Conservation (phyloP, 1,140 invertebrate genomes). For the Cryptotermes secundus region DNA sequence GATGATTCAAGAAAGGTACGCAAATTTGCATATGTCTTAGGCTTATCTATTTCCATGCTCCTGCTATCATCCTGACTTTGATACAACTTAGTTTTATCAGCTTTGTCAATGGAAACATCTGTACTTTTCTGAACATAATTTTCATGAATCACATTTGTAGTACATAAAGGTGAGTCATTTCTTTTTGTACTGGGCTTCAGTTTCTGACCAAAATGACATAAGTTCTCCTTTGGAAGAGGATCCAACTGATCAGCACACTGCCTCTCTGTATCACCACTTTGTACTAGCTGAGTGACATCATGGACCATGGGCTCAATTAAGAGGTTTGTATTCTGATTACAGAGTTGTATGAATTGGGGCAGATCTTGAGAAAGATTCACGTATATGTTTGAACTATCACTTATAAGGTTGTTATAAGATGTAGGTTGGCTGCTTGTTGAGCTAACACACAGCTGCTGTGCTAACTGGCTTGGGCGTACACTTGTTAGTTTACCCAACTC, state of each 20-base stretch:
- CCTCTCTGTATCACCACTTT: not conserved
- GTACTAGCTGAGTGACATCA: not conserved
- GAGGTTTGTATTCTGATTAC: not conserved
- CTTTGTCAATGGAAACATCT: not conserved
- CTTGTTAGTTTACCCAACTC: not conserved
- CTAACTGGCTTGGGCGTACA: not conserved
- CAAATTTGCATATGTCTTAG: not conserved
- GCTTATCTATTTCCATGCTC: not conserved
- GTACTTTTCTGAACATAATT: not conserved
- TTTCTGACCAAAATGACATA: not conserved
- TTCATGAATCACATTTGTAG: not conserved
- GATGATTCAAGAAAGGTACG: conserved; percentile 3
- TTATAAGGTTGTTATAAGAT: not conserved
- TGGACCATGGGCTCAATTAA: not conserved
- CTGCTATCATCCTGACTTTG: not conserved
- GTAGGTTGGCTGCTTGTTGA: not conserved
- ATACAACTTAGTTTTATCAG: not conserved
- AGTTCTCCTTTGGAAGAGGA: not conserved
- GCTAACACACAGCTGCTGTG: not conserved
- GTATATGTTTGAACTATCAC: not conserved
- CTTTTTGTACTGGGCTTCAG: not conserved
- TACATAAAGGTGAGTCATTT: not conserved
- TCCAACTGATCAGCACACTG: not conserved
- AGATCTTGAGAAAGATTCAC: not conserved
- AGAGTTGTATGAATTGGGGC: not conserved